Percentiles rank a stretch among this genome's conserved stretches.
Evolutionary conservation across 2,888 invertebrate genomes (phyloP).

Genomic region (Craniophora ligustri): DNA sequence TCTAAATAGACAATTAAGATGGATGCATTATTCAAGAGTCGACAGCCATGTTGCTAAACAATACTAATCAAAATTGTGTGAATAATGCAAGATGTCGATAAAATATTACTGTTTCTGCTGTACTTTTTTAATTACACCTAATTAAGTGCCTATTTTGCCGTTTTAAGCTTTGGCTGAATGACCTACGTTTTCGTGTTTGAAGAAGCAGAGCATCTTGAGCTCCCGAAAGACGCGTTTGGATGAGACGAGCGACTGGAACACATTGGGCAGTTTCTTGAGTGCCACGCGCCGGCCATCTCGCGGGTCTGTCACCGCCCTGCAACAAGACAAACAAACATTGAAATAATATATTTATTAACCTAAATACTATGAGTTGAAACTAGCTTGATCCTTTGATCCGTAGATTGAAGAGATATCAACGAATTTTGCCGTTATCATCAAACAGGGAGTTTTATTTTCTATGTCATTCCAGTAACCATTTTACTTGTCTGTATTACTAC

Average conservation of each 20-base stretch:
- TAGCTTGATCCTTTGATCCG: background rate
- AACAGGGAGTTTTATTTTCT: too few relatives aligned
- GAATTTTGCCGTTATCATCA: background rate
- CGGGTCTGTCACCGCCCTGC: constrained; percentile 99
- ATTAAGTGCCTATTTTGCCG: too few relatives aligned
- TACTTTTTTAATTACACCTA: too few relatives aligned
- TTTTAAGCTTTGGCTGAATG: background rate
- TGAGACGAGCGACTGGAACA: constrained; percentile 99
- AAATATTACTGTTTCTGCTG: too few relatives aligned
- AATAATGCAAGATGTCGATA: too few relatives aligned
- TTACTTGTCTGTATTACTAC: too few relatives aligned
- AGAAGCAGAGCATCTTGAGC: constrained; percentile 99
- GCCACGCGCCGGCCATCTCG: constrained; percentile 99
- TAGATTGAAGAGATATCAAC: background rate
- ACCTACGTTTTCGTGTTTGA: constrained; percentile 99
- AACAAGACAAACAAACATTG: constrained; percentile 50
- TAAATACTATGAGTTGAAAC: background rate
- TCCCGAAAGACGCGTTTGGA: constrained; percentile 99
- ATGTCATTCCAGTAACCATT: too few relatives aligned
- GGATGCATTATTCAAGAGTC: too few relatives aligned
- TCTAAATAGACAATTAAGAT: too few relatives aligned
- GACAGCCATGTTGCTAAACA: too few relatives aligned
- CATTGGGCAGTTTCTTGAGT: constrained; percentile 99
- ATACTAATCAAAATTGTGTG: too few relatives aligned
- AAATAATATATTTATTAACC: constrained; percentile 9